phyloP scores from a whole-genome alignment of 2,797 vertebrate genomes.

The Rhabdomys pumilio region DNA sequence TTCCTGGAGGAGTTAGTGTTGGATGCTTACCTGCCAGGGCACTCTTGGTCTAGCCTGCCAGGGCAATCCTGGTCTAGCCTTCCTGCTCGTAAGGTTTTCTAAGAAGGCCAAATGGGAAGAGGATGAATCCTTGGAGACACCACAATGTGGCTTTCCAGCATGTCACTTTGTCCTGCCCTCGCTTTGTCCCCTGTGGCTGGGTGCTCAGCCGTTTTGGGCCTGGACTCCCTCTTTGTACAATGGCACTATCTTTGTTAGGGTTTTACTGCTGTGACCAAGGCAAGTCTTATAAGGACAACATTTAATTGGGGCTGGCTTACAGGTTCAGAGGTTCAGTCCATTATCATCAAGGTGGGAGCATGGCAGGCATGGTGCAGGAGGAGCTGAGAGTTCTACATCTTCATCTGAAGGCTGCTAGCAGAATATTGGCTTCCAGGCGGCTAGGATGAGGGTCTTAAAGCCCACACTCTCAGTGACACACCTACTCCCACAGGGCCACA shows the following conservation, averaged over 20 bases:
- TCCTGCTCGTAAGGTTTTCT: not conserved
- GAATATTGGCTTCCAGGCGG: not conserved
- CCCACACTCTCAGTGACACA: not conserved
- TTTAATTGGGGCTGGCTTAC: not conserved
- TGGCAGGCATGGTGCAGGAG: not conserved
- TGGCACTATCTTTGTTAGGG: not conserved
- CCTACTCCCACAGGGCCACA: not conserved
- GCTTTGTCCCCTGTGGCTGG: not conserved
- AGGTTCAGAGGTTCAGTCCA: not conserved
- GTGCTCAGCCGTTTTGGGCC: conserved; percentile 50
- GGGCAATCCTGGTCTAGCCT: not conserved
- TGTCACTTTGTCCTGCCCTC: not conserved
- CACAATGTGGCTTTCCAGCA: not conserved
- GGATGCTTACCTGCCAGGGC: not conserved
- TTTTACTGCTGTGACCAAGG: not conserved
- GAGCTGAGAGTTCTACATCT: not conserved
- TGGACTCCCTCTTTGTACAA: not conserved
- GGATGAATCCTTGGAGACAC: not conserved
- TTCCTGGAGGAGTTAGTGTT: not conserved
- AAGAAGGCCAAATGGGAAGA: not conserved
- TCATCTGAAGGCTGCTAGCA: not conserved
- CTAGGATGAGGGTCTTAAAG: not conserved
- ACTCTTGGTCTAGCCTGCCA: too few species aligned
- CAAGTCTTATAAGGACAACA: not conserved
- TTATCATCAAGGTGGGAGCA: not conserved